Percentiles rank a stretch among this genome's conserved stretches.
Evolutionary conservation across 1,140 invertebrate genomes (phyloP).

Genomic region (Heliconius himera): DNA sequence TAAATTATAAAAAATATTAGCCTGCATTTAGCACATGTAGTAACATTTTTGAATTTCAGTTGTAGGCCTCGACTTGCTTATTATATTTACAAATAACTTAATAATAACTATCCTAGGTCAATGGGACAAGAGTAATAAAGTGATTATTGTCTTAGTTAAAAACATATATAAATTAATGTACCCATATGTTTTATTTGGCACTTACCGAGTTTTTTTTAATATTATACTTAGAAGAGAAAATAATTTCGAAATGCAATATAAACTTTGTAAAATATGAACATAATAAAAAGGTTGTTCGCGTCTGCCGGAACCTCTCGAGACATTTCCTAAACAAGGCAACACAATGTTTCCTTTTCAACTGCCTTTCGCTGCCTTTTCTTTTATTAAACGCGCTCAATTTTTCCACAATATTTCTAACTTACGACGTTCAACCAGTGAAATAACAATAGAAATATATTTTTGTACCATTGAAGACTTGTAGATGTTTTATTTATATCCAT

Average conservation of each 20-base stretch:
- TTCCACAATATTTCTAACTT: constrained; percentile 11
- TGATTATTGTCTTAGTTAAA: too few species aligned
- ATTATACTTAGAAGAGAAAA: neutral
- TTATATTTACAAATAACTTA: too few species aligned
- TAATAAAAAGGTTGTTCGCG: constrained; percentile 13
- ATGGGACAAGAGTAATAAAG: too few species aligned
- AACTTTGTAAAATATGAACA: constrained; percentile 13
- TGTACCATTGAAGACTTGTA: neutral
- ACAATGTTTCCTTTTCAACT: constrained; percentile 13
- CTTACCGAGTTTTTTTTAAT: neutral
- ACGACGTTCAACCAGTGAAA: constrained; percentile 1
- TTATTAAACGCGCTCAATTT: constrained; percentile 14
- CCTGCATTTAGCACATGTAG: too few species aligned
- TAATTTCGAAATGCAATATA: constrained; percentile 4
- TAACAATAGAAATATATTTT: constrained; percentile 4
- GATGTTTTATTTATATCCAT: neutral
- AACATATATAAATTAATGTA: neutral
- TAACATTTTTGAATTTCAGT: too few species aligned
- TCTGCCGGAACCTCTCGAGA: constrained; percentile 13
- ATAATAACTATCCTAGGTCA: too few species aligned
- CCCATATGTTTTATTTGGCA: neutral
- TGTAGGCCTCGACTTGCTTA: too few species aligned
- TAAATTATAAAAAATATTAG: too few species aligned
- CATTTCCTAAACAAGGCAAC: constrained; percentile 12
- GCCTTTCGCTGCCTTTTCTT: constrained; percentile 15